phyloP scores from a whole-genome alignment of 2,888 invertebrate species.

The Ditula angustiorana region DNA sequence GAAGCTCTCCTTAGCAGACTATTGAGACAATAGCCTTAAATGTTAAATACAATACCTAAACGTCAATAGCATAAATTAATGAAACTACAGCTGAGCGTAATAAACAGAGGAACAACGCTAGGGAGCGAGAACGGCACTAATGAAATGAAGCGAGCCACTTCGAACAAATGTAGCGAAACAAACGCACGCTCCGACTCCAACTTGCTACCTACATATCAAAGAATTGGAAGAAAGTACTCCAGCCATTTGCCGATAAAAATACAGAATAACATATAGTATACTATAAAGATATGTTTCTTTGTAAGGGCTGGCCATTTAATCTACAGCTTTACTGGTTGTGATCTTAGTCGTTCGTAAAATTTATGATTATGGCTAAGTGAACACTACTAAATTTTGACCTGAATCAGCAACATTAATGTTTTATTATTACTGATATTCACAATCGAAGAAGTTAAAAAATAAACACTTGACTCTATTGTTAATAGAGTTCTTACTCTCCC shows the following conservation, averaged over 20 bases:
- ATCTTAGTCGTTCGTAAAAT: neutral
- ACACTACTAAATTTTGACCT: too few relatives aligned
- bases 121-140: conserved; percentile 67
- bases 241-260: conserved; percentile 29
- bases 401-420: too few relatives aligned
- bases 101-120: conserved; percentile 72
- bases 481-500: too few relatives aligned
- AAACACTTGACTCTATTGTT: too few relatives aligned
- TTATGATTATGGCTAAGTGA: too few relatives aligned
- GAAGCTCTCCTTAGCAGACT: neutral
- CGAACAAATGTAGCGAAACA: conserved; percentile 76
- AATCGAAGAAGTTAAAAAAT: too few relatives aligned
- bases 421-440: too few relatives aligned
- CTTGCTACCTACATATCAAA: conserved; percentile 61
- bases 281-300: neutral
- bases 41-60: conserved; percentile 50
- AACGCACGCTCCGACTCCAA: conserved; percentile 64
- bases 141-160: conserved; percentile 75
- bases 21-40: too few relatives aligned
- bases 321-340: neutral
- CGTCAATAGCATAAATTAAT: conserved; percentile 73
- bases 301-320: neutral
- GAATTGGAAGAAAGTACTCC: conserved; percentile 33
- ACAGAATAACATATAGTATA: conserved; percentile 7
- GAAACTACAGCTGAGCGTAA: conserved; percentile 70